Evolutionary conservation across 2,797 vertebrate species (phyloP).

Genomic region (Halcyon leucocephala): DNA sequence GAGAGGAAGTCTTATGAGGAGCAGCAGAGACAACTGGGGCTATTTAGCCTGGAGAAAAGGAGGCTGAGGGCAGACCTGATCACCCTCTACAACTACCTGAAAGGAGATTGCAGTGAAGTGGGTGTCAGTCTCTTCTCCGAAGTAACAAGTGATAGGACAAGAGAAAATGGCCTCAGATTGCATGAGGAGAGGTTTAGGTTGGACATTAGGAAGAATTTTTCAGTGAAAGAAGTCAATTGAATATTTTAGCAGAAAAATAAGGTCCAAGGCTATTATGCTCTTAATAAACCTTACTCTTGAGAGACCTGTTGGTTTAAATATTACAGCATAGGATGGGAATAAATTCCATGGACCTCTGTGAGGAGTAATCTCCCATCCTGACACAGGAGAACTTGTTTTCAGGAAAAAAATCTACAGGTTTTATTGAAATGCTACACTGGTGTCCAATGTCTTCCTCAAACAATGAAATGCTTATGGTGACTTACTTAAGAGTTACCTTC

Average conservation of each 20-base stretch:
- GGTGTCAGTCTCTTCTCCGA: no score
- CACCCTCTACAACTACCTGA: no score
- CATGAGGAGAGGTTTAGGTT: no score
- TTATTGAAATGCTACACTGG: neutral
- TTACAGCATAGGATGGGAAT: neutral
- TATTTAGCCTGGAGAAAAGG: no score
- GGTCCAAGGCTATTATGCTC: neutral
- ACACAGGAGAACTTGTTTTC: neutral
- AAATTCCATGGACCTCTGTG: neutral
- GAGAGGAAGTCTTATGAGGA: no score
- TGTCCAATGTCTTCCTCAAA: neutral
- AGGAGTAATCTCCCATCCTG: neutral
- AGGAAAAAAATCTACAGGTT: neutral
- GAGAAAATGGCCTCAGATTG: no score
- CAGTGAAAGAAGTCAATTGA: neutral
- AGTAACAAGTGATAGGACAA: no score
- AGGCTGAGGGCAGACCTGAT: no score
- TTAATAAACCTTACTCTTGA: neutral
- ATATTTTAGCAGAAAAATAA: neutral
- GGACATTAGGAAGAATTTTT: no score
- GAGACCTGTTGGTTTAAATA: neutral
- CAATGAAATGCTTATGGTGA: neutral
- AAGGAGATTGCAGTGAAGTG: no score
- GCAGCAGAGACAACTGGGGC: no score
- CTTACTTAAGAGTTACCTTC: neutral